Evolutionary conservation across 2,888 invertebrate genomes (phyloP).

Genomic region (Esperia sulphurella): DNA sequence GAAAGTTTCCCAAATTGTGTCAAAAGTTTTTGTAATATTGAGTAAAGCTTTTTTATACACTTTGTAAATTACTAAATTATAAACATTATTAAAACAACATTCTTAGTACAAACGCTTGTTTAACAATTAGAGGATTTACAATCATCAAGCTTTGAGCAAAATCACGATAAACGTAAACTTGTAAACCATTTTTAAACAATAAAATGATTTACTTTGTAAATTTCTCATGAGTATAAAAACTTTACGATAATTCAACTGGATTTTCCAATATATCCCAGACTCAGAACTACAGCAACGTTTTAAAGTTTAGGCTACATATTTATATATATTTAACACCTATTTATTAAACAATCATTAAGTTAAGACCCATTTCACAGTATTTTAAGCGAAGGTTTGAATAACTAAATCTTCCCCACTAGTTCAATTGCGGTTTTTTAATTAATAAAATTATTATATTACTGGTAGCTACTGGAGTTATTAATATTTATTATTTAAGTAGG

Average conservation of each 20-base stretch:
- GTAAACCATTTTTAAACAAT: conserved; percentile 8
- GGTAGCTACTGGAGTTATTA: no score
- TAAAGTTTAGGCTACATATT: conserved; percentile 51
- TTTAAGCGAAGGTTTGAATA: not conserved
- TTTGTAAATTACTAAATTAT: no score
- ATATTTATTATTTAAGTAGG: no score
- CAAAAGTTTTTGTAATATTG: no score
- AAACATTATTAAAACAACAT: no score
- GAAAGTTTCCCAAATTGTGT: no score
- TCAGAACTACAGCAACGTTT: conserved; percentile 43
- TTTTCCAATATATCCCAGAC: conserved; percentile 32
- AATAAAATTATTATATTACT: no score
- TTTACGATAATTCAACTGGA: conserved; percentile 49
- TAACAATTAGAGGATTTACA: no score
- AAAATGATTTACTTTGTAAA: conserved; percentile 32
- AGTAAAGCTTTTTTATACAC: no score
- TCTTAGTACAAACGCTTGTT: no score
- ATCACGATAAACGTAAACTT: conserved; percentile 35
- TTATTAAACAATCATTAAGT: conserved; percentile 31
- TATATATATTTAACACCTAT: conserved; percentile 44
- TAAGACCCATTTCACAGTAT: conserved; percentile 34
- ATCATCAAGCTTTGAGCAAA: conserved; percentile 59
- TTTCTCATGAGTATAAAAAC: conserved; percentile 57
- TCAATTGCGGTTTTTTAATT: no score
- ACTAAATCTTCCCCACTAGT: no score